Percentiles rank a stretch among this genome's conserved stretches.
phyloP scores from a whole-genome alignment of 2,797 vertebrate genomes.

The Muscicapa comitata region DNA sequence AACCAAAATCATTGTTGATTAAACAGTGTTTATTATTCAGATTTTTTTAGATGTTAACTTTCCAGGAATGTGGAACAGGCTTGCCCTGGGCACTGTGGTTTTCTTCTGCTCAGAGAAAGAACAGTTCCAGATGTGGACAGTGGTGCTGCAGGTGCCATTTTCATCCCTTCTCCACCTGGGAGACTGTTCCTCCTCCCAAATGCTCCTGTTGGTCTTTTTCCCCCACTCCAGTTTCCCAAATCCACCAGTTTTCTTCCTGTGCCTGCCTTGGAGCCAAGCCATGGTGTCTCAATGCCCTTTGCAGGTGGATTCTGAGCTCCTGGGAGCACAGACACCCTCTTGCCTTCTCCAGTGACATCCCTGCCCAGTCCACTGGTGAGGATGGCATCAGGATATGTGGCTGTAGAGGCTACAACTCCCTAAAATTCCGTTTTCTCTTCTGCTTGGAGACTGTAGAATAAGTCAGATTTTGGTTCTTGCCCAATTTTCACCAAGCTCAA shows the following conservation, averaged over 20 bases:
- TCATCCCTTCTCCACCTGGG: not conserved
- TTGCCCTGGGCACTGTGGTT: not conserved
- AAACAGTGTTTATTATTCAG: not conserved
- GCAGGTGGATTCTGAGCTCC: not conserved
- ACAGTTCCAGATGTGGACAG: not conserved
- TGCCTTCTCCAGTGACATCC: not conserved
- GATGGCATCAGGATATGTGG: not conserved
- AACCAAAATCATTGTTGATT: not conserved
- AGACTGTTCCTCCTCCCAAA: not conserved
- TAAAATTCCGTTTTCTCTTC: not conserved
- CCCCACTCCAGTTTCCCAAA: not conserved
- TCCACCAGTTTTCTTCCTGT: not conserved
- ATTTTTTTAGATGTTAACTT: not conserved
- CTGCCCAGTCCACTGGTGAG: not conserved
- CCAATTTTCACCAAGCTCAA: not conserved
- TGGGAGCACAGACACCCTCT: not conserved
- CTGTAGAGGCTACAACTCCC: not conserved
- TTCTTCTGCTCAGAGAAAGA: not conserved
- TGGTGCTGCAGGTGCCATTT: not conserved
- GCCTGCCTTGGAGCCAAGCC: not conserved
- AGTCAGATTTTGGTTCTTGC: not conserved
- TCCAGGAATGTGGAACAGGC: not conserved
- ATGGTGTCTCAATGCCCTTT: not conserved
- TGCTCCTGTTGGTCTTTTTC: rapidly evolving
- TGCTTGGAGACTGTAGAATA: not conserved